Conservation (phyloP, 1,140 invertebrate genomes). For the Trichomalopsis sarcophagae region DNA sequence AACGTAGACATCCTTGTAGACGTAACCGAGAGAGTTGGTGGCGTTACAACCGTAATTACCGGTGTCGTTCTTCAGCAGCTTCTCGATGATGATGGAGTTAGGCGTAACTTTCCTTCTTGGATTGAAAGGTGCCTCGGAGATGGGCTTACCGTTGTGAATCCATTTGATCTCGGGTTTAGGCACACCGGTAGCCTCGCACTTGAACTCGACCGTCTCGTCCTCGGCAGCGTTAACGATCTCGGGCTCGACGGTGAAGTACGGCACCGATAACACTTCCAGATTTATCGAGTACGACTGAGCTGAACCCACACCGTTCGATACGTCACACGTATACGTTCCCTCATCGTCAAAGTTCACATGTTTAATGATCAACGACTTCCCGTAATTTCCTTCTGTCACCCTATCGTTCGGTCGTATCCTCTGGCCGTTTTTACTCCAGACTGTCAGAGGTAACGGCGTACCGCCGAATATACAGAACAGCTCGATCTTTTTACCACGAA, state of each 20-base stretch:
- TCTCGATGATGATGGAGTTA: slow-evolving; percentile 88
- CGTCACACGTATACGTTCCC: slow-evolving; percentile 92
- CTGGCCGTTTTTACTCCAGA: slow-evolving; percentile 89
- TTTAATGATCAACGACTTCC: slow-evolving; percentile 92
- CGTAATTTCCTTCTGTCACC: slow-evolving; percentile 90
- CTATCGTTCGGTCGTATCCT: slow-evolving; percentile 82
- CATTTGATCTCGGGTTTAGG: slow-evolving; percentile 95
- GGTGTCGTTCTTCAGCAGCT: slow-evolving; percentile 91
- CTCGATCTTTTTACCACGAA: slow-evolving; percentile 87
- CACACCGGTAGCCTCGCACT: slow-evolving; percentile 90
- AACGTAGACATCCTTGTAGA: slow-evolving; percentile 98
- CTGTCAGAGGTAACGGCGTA: slow-evolving; percentile 87
- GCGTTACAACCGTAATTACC: slow-evolving; percentile 99
- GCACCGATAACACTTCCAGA: slow-evolving; percentile 87
- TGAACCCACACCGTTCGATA: slow-evolving; percentile 91
- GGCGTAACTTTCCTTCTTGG: slow-evolving; percentile 80
- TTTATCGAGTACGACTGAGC: slow-evolving; percentile 90
- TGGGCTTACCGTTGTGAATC: slow-evolving; percentile 96
- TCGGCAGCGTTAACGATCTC: slow-evolving; percentile 92
- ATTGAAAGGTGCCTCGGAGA: slow-evolving; percentile 86
- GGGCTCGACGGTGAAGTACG: slow-evolving; percentile 95
- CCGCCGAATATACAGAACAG: slow-evolving; percentile 94
- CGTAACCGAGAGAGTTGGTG: slow-evolving; percentile 97
- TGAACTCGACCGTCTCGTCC: slow-evolving; percentile 91
- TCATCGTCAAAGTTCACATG: slow-evolving; percentile 90